phyloP scores from a whole-genome alignment of 2,888 invertebrate genomes.

The Helicoverpa assulta region DNA sequence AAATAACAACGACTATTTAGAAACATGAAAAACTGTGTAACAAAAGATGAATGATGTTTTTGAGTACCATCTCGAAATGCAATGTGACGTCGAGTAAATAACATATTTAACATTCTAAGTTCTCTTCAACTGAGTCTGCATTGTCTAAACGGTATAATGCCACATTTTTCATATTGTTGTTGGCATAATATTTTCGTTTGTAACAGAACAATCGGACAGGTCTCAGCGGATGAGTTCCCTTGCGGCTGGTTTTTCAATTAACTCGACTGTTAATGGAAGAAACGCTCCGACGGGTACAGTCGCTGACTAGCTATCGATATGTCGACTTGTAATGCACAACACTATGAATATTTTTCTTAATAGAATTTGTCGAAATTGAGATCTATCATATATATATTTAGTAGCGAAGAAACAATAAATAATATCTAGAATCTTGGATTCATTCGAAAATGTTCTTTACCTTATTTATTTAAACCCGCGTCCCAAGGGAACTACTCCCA shows the following conservation, averaged over 20 bases:
- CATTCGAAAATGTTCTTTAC: too few species aligned
- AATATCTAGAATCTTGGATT: too few species aligned
- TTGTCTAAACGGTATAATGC: constrained; percentile 14
- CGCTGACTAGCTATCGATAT: constrained; percentile 52
- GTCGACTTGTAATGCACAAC: constrained; percentile 45
- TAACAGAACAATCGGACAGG: constrained; percentile 58
- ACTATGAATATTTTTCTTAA: constrained; percentile 46
- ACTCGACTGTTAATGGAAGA: constrained; percentile 66
- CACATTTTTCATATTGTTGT: constrained; percentile 34
- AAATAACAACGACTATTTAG: not conserved
- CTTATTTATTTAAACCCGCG: too few species aligned
- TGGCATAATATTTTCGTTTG: constrained; percentile 61
- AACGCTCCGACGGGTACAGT: constrained; percentile 60
- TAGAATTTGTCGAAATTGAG: constrained; percentile 1
- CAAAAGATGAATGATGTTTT: not conserved
- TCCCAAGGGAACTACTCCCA: too few species aligned
- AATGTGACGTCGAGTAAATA: not conserved
- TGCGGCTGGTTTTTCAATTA: constrained; percentile 68
- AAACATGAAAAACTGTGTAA: not conserved
- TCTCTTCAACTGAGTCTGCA: constrained; percentile 1
- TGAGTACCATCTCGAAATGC: not conserved
- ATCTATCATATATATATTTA: not conserved
- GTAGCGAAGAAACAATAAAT: too few species aligned
- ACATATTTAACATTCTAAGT: constrained; percentile 1
- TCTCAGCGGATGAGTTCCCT: constrained; percentile 55